phyloP scores from a whole-genome alignment of 2,113 vertebrate species.

The Balaeniceps rex region DNA sequence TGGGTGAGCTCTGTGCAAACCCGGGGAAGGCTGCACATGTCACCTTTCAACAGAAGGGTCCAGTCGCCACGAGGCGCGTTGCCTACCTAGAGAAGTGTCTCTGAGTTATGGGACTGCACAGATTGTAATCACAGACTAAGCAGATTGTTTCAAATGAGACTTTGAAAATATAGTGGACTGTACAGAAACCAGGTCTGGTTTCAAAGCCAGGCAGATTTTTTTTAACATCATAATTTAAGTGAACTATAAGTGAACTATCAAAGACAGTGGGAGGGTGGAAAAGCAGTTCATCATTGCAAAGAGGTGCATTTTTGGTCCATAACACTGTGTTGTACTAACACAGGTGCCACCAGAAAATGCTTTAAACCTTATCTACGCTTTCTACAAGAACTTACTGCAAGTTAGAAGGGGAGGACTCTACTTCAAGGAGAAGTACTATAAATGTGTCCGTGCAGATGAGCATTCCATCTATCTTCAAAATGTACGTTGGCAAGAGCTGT shows the following conservation, averaged over 20 bases:
- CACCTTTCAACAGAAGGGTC: background rate
- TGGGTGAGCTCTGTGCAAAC: background rate
- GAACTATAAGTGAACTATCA: background rate
- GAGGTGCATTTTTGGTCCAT: background rate
- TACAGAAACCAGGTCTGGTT: background rate
- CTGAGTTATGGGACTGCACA: background rate
- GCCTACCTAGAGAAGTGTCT: background rate
- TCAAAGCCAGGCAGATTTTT: background rate
- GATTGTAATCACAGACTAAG: background rate
- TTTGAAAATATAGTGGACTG: background rate
- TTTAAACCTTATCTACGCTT: slow-evolving; percentile 59
- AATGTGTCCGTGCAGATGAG: slow-evolving; percentile 71
- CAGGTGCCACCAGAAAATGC: slow-evolving; percentile 62
- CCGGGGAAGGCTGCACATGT: rapidly evolving
- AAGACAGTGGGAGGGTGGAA: background rate
- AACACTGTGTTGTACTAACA: background rate
- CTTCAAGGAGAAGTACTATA: slow-evolving; percentile 69
- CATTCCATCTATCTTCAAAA: slow-evolving; percentile 73
- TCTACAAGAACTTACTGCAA: slow-evolving; percentile 60
- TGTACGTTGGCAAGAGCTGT: slow-evolving; percentile 41
- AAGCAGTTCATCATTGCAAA: background rate
- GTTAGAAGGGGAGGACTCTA: slow-evolving; percentile 66
- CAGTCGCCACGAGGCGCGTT: rapidly evolving
- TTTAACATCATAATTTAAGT: background rate
- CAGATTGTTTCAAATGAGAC: background rate